These are phyloP conservation scores for Ylistrum balloti DNA, from an alignment of 1,140 invertebrate species.

Conservation along the genomic window DNA sequence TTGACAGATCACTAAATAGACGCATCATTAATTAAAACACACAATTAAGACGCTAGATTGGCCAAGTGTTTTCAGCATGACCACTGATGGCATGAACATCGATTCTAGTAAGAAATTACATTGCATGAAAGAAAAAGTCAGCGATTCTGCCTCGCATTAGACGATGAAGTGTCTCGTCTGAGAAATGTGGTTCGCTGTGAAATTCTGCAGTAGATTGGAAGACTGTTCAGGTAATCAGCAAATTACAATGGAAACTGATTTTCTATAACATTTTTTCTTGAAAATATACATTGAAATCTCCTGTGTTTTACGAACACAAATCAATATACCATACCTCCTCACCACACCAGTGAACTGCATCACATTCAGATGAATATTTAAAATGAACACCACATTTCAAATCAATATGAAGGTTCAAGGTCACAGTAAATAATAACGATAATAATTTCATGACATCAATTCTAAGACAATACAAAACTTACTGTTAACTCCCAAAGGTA, in stretches of 20 bases:
- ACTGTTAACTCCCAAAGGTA: neutral
- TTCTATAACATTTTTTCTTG: neutral
- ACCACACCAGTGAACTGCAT: neutral
- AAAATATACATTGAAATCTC: neutral
- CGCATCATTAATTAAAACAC: neutral
- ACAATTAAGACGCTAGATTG: too few species aligned
- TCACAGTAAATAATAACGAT: neutral
- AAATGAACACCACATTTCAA: neutral
- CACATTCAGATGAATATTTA: constrained; percentile 2
- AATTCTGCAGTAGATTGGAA: too few species aligned
- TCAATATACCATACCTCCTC: neutral
- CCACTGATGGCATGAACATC: too few species aligned
- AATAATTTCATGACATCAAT: neutral
- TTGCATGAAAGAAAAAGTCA: too few species aligned
- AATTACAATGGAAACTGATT: neutral
- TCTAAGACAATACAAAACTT: neutral
- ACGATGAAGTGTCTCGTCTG: too few species aligned
- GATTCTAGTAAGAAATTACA: too few species aligned
- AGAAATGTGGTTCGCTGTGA: too few species aligned
- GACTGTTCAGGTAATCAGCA: too few species aligned
- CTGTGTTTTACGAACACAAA: neutral
- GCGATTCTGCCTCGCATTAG: too few species aligned
- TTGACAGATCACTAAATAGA: neutral
- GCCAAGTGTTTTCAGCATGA: too few species aligned
- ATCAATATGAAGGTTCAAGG: constrained; percentile 33